Evolutionary conservation across 2,113 vertebrate genomes (phyloP).

Genomic region (Clinocottus analis): DNA sequence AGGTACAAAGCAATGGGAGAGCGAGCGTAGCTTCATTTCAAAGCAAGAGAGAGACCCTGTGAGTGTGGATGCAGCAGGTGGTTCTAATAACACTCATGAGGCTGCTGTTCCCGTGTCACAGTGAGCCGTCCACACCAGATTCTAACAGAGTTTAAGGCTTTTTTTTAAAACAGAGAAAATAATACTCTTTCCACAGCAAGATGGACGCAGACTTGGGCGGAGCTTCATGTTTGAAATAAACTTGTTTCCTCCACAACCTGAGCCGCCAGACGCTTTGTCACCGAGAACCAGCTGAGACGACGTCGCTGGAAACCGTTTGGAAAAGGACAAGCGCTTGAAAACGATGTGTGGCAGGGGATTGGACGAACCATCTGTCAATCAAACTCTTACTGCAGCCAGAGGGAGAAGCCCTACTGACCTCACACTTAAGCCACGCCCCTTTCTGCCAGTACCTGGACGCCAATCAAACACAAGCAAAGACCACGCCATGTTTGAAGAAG

Average conservation of each 20-base stretch:
- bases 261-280: too few relatives aligned
- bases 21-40: neutral
- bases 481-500: neutral
- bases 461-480: too few relatives aligned
- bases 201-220: neutral
- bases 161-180: neutral
- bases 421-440: too few relatives aligned
- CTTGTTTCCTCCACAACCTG: neutral
- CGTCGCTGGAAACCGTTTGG: neutral
- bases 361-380: too few relatives aligned
- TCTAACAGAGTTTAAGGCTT: neutral
- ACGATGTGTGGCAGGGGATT: too few relatives aligned
- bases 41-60: neutral
- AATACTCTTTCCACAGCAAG: neutral
- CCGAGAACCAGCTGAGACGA: neutral
- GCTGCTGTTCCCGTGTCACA: neutral
- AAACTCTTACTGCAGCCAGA: too few relatives aligned
- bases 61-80: neutral
- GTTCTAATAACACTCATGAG: neutral
- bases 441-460: too few relatives aligned
- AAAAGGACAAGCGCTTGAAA: too few relatives aligned
- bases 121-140: neutral
- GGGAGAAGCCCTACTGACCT: too few relatives aligned
- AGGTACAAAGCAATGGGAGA: neutral
- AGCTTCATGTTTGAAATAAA: neutral